Conservation (phyloP, 2,797 vertebrate species). For the Eospalax fontanierii region DNA sequence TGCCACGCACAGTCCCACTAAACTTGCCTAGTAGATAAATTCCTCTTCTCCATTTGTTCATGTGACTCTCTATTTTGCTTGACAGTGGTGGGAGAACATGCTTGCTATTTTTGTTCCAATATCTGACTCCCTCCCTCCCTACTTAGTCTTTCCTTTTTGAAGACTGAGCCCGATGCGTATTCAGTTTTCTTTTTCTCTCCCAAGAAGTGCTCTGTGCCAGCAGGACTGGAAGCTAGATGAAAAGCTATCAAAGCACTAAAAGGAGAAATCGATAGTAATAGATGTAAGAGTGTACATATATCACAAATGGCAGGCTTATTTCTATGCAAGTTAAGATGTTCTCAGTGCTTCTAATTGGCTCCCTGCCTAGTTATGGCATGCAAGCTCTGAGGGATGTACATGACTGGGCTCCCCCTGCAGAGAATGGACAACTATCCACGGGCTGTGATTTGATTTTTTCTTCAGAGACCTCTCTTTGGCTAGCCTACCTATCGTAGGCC, state of each 20-base stretch:
- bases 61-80: conserved; percentile 20
- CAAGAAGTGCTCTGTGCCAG: conserved; percentile 57
- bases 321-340: conserved; percentile 65
- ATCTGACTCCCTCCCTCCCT: not conserved
- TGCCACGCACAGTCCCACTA: not conserved
- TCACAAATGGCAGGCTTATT: conserved; percentile 74
- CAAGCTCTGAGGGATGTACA: not conserved
- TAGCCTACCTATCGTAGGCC: conserved; percentile 2
- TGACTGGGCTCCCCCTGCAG: not conserved
- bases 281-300: conserved; percentile 48
- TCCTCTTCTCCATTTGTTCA: not conserved
- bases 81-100: not conserved
- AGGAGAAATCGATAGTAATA: conserved; percentile 48
- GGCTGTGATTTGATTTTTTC: conserved; percentile 52
- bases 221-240: conserved; percentile 39
- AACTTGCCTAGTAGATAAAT: not conserved
- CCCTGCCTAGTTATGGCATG: not conserved
- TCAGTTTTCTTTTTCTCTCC: not conserved
- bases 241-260: conserved; percentile 68
- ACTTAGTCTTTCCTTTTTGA: not conserved
- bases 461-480: not conserved
- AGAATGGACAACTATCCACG: not conserved
- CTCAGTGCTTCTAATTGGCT: conserved; percentile 50
- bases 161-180: not conserved
- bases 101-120: conserved; percentile 27